Conservation (phyloP, 2,888 invertebrate genomes). For the Hyposoter dolosus region DNA sequence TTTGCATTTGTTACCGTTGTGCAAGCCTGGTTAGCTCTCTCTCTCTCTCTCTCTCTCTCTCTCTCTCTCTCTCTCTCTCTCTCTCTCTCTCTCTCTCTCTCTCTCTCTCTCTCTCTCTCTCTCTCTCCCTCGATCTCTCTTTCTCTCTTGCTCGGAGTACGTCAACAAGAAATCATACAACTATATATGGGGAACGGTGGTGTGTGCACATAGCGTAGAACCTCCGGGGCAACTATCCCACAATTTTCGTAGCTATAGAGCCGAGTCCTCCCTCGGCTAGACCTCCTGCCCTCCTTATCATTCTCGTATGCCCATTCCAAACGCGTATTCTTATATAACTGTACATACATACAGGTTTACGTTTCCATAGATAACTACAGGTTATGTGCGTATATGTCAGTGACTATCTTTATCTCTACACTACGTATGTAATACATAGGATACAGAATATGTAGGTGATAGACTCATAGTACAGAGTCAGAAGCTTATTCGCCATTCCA, state of each 20-base stretch:
- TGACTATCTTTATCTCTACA: slow-evolving; percentile 9
- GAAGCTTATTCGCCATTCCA: slow-evolving; percentile 21
- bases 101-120: too few species aligned
- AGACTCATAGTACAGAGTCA: slow-evolving; percentile 14
- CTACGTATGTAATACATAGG: slow-evolving; percentile 1
- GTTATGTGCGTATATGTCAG: neutral
- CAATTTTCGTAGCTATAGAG: slow-evolving; percentile 39
- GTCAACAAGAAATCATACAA: slow-evolving; percentile 58
- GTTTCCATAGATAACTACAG: neutral
- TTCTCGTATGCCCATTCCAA: slow-evolving; percentile 28
- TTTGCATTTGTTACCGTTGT: slow-evolving; percentile 55
- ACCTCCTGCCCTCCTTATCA: slow-evolving; percentile 62
- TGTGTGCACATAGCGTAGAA: slow-evolving; percentile 51
- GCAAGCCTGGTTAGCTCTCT: slow-evolving; percentile 21
- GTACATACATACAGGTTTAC: neutral
- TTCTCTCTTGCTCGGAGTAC: slow-evolving; percentile 3
- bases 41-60: too few species aligned
- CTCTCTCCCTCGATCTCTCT: too few species aligned
- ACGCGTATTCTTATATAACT: slow-evolving; percentile 9
- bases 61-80: too few species aligned
- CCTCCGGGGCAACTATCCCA: slow-evolving; percentile 50
- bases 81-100: too few species aligned
- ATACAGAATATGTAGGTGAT: slow-evolving; percentile 22
- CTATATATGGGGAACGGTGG: slow-evolving; percentile 33
- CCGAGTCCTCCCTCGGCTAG: slow-evolving; percentile 37